phyloP scores from a whole-genome alignment of 2,888 invertebrate species.

The Euzophera pinguis region DNA sequence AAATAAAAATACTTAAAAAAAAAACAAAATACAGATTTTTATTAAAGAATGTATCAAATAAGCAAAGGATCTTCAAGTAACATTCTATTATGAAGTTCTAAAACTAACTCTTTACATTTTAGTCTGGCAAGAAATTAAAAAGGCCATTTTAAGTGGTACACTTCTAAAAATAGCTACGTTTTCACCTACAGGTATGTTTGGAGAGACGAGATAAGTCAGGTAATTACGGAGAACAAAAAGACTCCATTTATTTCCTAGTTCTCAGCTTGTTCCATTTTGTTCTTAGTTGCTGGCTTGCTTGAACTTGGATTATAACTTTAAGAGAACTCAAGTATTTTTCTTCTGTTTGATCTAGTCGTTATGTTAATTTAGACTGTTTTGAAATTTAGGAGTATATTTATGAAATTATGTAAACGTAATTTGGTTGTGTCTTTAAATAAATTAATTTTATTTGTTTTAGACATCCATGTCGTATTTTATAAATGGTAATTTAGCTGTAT shows the following conservation, averaged over 20 bases:
- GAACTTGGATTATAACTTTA: neutral
- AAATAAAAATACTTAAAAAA: no score
- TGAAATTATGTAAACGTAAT: no score
- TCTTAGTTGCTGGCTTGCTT: neutral
- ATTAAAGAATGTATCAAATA: no score
- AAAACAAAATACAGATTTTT: no score
- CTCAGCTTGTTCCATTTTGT: constrained; percentile 2
- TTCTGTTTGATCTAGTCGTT: no score
- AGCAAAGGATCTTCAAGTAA: no score
- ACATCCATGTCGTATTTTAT: no score
- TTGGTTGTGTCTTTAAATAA: no score
- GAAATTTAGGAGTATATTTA: no score
- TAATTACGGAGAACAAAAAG: constrained; percentile 7
- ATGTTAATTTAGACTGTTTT: no score
- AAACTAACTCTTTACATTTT: neutral
- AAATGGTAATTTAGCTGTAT: no score
- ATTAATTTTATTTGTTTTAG: no score
- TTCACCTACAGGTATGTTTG: constrained; percentile 1
- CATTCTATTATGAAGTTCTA: neutral
- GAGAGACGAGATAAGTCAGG: constrained; percentile 2
- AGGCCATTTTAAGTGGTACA: neutral
- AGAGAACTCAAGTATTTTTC: neutral
- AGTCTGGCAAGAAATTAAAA: neutral
- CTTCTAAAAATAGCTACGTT: neutral
- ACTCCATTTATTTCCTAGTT: neutral